Base-by-base conservation (phyloP, 1,140 invertebrate genomes). In the Homarus americanus region DNA sequence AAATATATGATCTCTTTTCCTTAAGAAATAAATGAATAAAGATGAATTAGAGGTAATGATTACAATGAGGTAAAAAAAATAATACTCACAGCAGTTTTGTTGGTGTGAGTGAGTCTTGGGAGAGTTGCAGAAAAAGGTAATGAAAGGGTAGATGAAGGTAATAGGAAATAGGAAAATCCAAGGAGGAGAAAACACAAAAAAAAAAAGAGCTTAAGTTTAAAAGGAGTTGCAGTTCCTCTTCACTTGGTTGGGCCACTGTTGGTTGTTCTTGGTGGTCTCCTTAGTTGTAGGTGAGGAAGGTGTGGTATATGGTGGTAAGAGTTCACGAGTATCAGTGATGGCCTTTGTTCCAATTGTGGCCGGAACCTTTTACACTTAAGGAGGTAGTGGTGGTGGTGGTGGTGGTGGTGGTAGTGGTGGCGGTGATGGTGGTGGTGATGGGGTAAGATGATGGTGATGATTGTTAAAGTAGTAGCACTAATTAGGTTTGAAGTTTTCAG, bases 31-130 rank as follows among this genome's bases (percentile, higher is more conserved):
- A 36, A 40, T 69, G 63, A 66, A 24, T 66, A 63, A 69, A 36
- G 20, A n/a, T 40, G 34, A 38, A 41, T 63, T 63, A 44, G 38
- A 40, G 58, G 15, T 24, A 69, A 83, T 36, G 38, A 83, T 36
- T 38, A 40, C 34, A 36, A 53, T 10, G 9, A 36, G n/a, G 34
- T 36, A 58, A 38, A 34, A 36, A 38, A 38, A 40, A 24, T 83
- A 83, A 83, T 83, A 83, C 82, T 83, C 82, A 83, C 82, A 83
- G 24, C 82, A 66, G 53, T 83, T 83, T 28, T 83, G 82, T 83
- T 83, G 82, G 82, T 83, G 82, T 83, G 82, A 82, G 80, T 82
- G 53, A 44, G 76, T 41, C 76, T 40, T 69, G 20, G 82, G 34
- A 63, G 63, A 69, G 28, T 83, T 38, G 34, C 63, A 66, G 58